Evolutionary conservation across 2,113 vertebrate genomes (phyloP).

Genomic region (Carettochelys insculpta): DNA sequence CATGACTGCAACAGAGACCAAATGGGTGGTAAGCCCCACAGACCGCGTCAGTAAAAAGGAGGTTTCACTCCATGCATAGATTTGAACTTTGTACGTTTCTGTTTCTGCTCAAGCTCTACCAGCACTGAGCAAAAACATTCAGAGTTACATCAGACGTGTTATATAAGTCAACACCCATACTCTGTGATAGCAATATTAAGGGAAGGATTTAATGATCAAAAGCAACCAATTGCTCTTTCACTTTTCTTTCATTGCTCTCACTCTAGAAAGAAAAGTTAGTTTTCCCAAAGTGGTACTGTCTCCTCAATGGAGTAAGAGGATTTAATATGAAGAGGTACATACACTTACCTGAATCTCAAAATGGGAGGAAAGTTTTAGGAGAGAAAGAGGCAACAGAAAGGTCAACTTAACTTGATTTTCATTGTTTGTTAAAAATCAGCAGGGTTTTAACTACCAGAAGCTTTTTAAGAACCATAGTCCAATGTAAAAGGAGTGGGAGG

Average conservation of each 20-base stretch:
- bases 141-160: neutral
- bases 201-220: neutral
- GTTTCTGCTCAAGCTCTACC: neutral
- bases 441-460: neutral
- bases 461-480: neutral
- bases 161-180: neutral
- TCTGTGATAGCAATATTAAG: neutral
- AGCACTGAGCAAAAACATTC: neutral
- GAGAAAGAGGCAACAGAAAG: neutral
- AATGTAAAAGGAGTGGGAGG: neutral
- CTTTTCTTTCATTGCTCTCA: neutral
- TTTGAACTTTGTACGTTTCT: neutral
- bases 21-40: neutral
- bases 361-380: neutral
- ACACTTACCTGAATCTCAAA: neutral
- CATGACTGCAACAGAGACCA: neutral
- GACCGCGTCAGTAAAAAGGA: neutral
- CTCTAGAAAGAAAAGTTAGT: neutral
- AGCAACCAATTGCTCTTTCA: neutral
- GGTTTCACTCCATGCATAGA: neutral
- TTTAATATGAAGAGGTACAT: neutral
- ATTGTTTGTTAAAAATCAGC: neutral
- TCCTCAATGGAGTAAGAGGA: neutral
- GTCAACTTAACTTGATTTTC: neutral
- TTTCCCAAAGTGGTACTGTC: neutral